A percentile compares a stretch with the other conserved stretches of the same genome.
phyloP scores from a whole-genome alignment of 1,140 invertebrate genomes.

The Habropoda laboriosa region DNA sequence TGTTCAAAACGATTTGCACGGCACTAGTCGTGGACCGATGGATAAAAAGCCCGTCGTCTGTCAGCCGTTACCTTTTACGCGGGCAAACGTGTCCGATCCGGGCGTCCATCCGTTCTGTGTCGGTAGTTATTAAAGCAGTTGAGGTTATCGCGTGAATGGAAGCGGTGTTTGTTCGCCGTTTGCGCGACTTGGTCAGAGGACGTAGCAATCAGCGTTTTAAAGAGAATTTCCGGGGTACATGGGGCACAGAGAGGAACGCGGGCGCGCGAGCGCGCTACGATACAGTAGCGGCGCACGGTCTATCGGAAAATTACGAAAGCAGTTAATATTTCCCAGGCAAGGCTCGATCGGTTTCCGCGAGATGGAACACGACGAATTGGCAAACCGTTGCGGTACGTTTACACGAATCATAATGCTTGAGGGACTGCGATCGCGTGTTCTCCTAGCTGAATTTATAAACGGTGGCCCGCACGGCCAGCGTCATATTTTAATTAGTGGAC shows the following conservation, averaged over 20 bases:
- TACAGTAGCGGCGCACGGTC: not conserved
- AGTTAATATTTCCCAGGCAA: constrained; percentile 43
- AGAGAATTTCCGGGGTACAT: constrained; percentile 40
- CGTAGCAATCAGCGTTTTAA: constrained; percentile 48
- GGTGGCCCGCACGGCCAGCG: constrained; percentile 15
- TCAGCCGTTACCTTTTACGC: constrained; percentile 17
- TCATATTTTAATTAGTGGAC: constrained; percentile 74
- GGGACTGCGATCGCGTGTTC: not conserved
- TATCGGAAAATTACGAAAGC: constrained; percentile 51
- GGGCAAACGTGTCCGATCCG: not conserved
- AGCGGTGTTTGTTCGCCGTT: constrained; percentile 26
- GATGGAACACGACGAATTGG: constrained; percentile 8
- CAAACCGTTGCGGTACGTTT: constrained; percentile 2
- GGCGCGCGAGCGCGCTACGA: not conserved
- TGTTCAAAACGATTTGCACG: constrained; percentile 13
- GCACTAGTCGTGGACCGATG: not conserved
- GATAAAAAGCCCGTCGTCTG: constrained; percentile 11
- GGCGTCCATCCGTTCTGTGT: too few species aligned
- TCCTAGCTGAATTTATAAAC: constrained; percentile 56
- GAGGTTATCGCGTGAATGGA: constrained; percentile 31
- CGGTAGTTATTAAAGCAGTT: constrained; percentile 30
- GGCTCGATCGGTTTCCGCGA: constrained; percentile 41
- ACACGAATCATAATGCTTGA: constrained; percentile 12
- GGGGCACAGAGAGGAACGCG: too few species aligned
- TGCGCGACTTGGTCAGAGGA: constrained; percentile 32